phyloP scores from a whole-genome alignment of 2,888 invertebrate species.

The Papilio demoleus region DNA sequence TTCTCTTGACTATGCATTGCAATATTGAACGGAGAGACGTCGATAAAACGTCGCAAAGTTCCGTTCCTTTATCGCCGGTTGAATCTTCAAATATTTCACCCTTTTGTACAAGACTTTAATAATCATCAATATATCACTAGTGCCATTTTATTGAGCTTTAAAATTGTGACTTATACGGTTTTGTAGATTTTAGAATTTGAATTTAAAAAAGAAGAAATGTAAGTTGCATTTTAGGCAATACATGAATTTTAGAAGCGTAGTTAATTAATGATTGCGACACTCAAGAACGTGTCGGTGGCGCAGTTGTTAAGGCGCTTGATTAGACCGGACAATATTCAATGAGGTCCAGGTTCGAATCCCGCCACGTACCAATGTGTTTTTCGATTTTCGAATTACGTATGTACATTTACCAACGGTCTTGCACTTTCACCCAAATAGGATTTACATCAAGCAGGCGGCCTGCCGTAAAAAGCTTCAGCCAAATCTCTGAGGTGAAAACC shows the following conservation, averaged over 20 bases:
- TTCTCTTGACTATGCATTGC: constrained; percentile 18
- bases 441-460: too few relatives aligned
- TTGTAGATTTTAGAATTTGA: neutral
- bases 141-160: constrained; percentile 34
- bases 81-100: constrained; percentile 47
- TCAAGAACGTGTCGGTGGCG: too few relatives aligned
- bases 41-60: constrained; percentile 35
- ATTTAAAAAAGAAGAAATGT: neutral
- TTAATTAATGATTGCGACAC: neutral
- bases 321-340: too few relatives aligned
- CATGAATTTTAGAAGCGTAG: neutral
- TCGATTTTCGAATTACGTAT: too few relatives aligned
- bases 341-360: too few relatives aligned
- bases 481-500: too few relatives aligned
- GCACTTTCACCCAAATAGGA: too few relatives aligned
- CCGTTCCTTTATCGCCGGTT: constrained; percentile 36
- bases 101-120: constrained; percentile 43
- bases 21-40: constrained; percentile 28
- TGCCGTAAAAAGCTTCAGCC: too few relatives aligned
- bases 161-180: constrained; percentile 2
- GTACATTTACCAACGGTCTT: too few relatives aligned
- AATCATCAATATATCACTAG: constrained; percentile 44
- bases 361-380: too few relatives aligned
- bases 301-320: too few relatives aligned
- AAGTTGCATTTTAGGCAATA: too few relatives aligned